phyloP scores from a whole-genome alignment of 2,797 vertebrate species.

The Cuculus canorus region DNA sequence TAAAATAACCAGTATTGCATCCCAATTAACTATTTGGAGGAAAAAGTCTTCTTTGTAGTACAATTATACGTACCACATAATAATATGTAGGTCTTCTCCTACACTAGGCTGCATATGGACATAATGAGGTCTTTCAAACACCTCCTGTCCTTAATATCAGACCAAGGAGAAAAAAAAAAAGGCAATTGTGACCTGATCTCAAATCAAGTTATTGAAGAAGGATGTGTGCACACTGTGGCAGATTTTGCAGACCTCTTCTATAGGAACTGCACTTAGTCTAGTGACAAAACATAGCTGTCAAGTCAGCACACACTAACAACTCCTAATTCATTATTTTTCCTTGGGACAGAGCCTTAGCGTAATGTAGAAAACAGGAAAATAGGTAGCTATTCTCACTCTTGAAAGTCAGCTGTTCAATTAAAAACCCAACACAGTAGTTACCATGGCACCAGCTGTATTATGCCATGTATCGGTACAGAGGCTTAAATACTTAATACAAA shows the following conservation, averaged over 20 bases:
- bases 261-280: not conserved
- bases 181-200: not conserved
- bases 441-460: slow-evolving; percentile 33
- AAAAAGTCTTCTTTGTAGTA: slow-evolving; percentile 41
- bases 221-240: not conserved
- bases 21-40: slow-evolving; percentile 76
- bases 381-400: not conserved
- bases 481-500: slow-evolving; percentile 20
- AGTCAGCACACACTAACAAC: not conserved
- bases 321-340: not conserved
- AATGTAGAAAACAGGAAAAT: not conserved
- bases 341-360: not conserved
- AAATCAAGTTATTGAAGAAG: not conserved
- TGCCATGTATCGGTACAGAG: not conserved
- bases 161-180: not conserved
- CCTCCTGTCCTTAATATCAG: not conserved
- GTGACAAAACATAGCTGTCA: not conserved
- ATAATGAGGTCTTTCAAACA: slow-evolving; percentile 18
- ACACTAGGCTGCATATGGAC: not conserved
- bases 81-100: not conserved
- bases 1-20: slow-evolving; percentile 80
- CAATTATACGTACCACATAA: not conserved
- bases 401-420: slow-evolving; percentile 49
- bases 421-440: not conserved
- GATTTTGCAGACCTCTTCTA: not conserved